Conservation (phyloP, 2,113 vertebrate species). For the Laticauda colubrina region DNA sequence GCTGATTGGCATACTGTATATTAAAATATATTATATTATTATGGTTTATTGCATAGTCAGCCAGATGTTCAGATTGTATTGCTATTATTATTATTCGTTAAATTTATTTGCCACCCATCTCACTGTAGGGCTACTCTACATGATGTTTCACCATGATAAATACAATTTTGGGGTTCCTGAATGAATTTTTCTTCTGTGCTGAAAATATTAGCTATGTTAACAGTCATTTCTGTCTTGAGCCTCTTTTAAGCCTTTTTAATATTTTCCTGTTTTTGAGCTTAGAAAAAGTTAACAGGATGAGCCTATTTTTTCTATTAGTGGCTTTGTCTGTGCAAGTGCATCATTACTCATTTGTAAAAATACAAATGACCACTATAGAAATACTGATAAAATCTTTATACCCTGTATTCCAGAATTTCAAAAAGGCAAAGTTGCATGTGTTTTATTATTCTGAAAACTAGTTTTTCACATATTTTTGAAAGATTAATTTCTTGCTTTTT, state of each 20-base stretch:
- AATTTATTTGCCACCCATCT: background rate
- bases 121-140: background rate
- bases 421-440: background rate
- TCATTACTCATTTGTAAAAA: background rate
- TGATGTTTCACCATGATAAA: background rate
- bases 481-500: background rate
- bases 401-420: conserved; percentile 27
- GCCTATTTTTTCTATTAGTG: background rate
- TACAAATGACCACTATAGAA: background rate
- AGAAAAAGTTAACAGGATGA: conserved; percentile 13
- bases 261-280: background rate
- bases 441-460: background rate
- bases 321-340: background rate
- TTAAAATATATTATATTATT: background rate
- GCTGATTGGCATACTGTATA: background rate
- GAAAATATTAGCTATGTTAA: background rate
- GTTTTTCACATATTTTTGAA: background rate
- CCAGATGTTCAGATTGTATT: background rate
- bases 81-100: background rate
- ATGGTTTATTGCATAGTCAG: background rate
- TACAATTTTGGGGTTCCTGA: background rate
- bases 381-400: conserved; percentile 18
- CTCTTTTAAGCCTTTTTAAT: background rate
- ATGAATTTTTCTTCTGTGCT: background rate
- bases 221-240: background rate